Conservation (phyloP, 2,888 invertebrate genomes). For the Falcaria lacertinaria region DNA sequence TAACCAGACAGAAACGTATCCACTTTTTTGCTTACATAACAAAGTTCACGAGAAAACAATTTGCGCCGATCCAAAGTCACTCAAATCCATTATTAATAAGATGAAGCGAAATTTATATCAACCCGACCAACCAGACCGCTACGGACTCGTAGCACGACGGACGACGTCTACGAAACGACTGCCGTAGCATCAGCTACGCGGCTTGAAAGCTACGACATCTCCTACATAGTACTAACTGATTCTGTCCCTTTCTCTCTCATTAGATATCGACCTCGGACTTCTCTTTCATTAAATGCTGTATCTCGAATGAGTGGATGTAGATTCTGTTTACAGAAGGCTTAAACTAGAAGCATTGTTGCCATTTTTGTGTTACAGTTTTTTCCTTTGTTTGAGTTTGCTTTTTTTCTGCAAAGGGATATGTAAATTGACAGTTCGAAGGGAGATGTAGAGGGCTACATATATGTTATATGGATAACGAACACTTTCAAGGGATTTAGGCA, state of each 20-base stretch:
- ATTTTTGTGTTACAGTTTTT: constrained; percentile 42
- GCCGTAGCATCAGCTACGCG: constrained; percentile 45
- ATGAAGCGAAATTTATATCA: constrained; percentile 13
- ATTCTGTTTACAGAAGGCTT: constrained; percentile 59
- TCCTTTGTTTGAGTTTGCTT: constrained; percentile 16
- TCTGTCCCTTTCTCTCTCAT: constrained; percentile 20
- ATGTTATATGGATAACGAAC: constrained; percentile 8
- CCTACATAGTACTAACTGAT: constrained; percentile 9
- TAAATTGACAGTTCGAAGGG: constrained; percentile 23
- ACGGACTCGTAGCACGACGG: constrained; percentile 56
- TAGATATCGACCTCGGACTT: constrained; percentile 22
- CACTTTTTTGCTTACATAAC: constrained; percentile 69
- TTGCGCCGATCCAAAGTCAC: constrained; percentile 33
- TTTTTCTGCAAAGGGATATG: constrained; percentile 25
- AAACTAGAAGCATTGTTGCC: constrained; percentile 61
- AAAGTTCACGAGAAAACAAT: constrained; percentile 42
- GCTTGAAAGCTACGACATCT: constrained; percentile 39
- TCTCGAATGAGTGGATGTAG: constrained; percentile 49
- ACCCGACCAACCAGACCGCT: constrained; percentile 16
- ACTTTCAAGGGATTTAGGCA: constrained; percentile 2
- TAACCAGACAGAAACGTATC: constrained; percentile 66
- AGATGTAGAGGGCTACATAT: constrained; percentile 9
- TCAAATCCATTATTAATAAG: constrained; percentile 30
- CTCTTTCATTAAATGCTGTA: constrained; percentile 42
- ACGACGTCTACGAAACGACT: constrained; percentile 51